Conservation (phyloP, 2,797 vertebrate species). For the Propithecus perrieri region DNA sequence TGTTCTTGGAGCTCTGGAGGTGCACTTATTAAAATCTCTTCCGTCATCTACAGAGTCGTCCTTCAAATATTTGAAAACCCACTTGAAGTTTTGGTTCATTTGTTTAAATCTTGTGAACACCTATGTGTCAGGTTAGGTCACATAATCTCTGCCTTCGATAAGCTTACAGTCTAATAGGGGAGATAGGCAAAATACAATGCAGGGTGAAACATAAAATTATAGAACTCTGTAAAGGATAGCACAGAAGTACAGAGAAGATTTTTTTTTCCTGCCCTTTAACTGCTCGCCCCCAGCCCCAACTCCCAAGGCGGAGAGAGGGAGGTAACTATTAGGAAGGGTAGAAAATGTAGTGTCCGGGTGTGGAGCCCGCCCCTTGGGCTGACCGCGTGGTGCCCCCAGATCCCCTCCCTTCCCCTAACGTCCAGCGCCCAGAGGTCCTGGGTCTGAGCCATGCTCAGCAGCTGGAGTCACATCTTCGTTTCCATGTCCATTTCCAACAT, state of each 20-base stretch:
- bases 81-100: not conserved
- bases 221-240: not conserved
- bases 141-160: not conserved
- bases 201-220: not conserved
- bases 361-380: slow-evolving; percentile 31
- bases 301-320: not conserved
- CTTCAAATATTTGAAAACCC: not conserved
- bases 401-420: slow-evolving; percentile 46
- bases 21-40: not conserved
- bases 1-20: not conserved
- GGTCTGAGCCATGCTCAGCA: not conserved
- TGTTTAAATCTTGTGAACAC: not conserved
- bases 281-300: not conserved
- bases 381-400: slow-evolving; percentile 58
- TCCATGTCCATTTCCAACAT: not conserved
- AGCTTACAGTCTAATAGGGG: not conserved
- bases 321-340: not conserved
- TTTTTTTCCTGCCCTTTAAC: slow-evolving; percentile 45
- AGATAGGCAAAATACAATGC: not conserved
- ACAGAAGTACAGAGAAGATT: not conserved
- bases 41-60: not conserved
- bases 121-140: not conserved
- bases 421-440: slow-evolving; percentile 58
- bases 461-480: not conserved
- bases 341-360: not conserved